Conservation (phyloP, 1,140 invertebrate genomes). For the Cydia pomonella region DNA sequence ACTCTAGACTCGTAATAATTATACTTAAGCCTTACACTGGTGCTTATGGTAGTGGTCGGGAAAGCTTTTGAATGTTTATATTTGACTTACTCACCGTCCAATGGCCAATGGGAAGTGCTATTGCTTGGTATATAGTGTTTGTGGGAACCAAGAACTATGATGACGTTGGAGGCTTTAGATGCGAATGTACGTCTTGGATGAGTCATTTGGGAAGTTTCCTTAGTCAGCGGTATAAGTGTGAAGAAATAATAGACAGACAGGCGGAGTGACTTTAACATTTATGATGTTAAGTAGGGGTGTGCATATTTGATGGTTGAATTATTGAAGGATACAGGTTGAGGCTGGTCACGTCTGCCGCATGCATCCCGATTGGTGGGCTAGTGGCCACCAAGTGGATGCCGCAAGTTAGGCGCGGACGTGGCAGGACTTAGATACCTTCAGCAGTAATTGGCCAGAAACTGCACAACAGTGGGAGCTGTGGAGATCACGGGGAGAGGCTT, state of each 20-base stretch:
- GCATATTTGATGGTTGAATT: too few relatives aligned
- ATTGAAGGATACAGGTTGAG: too few relatives aligned
- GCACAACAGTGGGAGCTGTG: too few relatives aligned
- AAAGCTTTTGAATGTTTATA: background rate
- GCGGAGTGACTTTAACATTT: background rate
- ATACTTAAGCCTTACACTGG: background rate
- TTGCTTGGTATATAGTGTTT: conserved; percentile 1
- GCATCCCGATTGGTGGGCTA: too few relatives aligned
- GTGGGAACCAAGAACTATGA: conserved; percentile 6
- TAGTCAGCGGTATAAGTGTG: background rate
- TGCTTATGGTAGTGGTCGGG: background rate
- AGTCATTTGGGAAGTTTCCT: background rate
- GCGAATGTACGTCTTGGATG: background rate
- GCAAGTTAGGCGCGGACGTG: too few relatives aligned
- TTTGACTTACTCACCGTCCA: background rate
- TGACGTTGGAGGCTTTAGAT: background rate
- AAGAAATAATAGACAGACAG: too few relatives aligned
- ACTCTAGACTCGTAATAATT: background rate
- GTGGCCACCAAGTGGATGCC: too few relatives aligned
- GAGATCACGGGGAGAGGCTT: too few relatives aligned
- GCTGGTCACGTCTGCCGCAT: too few relatives aligned
- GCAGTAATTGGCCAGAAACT: too few relatives aligned
- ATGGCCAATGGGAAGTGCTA: background rate
- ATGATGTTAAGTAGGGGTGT: background rate
- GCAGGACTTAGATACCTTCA: too few relatives aligned